Percentiles rank a stretch among this genome's conserved stretches.
These are phyloP conservation scores for Papilio demoleus DNA, from an alignment of 2,888 invertebrate genomes.

Conservation along the genomic window DNA sequence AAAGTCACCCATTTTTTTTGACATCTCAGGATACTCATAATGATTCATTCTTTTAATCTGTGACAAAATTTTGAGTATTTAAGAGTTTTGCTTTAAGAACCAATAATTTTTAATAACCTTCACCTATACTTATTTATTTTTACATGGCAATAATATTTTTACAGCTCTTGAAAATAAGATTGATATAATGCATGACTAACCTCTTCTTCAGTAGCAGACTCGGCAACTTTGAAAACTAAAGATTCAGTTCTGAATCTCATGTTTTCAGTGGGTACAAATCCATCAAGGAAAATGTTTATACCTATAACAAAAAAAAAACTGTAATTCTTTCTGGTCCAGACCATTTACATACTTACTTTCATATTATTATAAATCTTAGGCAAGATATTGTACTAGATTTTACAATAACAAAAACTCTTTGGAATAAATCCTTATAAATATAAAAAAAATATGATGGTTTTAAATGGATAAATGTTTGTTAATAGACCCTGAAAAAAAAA, in stretches of 20 bases:
- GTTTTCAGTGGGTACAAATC: constrained; percentile 99
- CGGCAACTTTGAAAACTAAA: constrained; percentile 98
- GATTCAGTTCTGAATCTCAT: constrained; percentile 98
- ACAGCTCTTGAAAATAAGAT: constrained; percentile 3
- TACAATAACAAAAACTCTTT: too few species aligned
- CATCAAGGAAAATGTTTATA: constrained; percentile 99
- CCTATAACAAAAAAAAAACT: constrained; percentile 74
- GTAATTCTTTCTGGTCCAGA: neutral
- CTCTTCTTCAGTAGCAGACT: constrained; percentile 98
- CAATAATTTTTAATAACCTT: too few species aligned
- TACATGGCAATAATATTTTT: too few species aligned
- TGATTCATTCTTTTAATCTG: constrained; percentile 96
- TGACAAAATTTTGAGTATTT: constrained; percentile 32
- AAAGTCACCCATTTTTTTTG: constrained; percentile 92
- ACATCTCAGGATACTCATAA: constrained; percentile 97
- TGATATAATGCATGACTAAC: constrained; percentile 57
- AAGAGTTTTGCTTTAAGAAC: neutral
- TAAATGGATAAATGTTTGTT: too few species aligned
- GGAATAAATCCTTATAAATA: too few species aligned
- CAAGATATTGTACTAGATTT: too few species aligned
- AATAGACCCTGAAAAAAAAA: too few species aligned
- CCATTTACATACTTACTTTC: neutral
- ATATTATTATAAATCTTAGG: too few species aligned
- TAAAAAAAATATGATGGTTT: too few species aligned
- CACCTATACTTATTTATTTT: too few species aligned